Percentiles rank a stretch among this genome's conserved stretches.
Evolutionary conservation across 2,797 vertebrate genomes (phyloP).

Genomic region (Stomatorhinus walkeri): DNA sequence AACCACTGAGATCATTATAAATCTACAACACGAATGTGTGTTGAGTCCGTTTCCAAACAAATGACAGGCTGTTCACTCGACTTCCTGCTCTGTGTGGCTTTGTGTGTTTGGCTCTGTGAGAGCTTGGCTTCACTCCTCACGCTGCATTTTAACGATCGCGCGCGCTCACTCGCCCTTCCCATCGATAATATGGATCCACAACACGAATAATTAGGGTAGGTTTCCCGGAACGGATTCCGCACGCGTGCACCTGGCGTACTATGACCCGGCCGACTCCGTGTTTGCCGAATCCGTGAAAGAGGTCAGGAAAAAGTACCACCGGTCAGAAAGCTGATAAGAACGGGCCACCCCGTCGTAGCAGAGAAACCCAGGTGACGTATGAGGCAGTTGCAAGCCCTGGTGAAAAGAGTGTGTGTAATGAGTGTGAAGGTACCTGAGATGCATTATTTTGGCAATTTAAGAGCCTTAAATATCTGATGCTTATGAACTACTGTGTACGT

Average conservation of each 20-base stretch:
- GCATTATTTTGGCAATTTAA: background rate
- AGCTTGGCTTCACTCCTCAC: background rate
- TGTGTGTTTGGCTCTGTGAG: background rate
- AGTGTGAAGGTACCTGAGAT: background rate
- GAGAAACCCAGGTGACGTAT: background rate
- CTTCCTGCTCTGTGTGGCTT: background rate
- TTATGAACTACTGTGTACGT: background rate
- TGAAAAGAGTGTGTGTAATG: background rate
- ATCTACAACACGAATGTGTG: background rate
- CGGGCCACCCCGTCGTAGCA: background rate
- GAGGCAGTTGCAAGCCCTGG: background rate
- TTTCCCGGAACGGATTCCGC: background rate
- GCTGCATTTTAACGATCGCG: background rate
- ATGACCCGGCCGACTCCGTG: background rate
- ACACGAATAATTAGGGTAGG: background rate
- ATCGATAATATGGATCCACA: background rate
- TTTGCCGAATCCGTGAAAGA: background rate
- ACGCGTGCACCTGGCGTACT: background rate
- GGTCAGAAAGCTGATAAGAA: background rate
- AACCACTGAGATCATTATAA: background rate
- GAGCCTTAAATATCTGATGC: constrained; percentile 26
- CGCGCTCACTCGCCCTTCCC: background rate
- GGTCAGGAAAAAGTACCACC: background rate
- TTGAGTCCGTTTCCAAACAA: background rate
- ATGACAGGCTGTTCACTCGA: too few species aligned